Conservation (phyloP, 2,797 vertebrate genomes). For the Brachyalestes nurse region DNA sequence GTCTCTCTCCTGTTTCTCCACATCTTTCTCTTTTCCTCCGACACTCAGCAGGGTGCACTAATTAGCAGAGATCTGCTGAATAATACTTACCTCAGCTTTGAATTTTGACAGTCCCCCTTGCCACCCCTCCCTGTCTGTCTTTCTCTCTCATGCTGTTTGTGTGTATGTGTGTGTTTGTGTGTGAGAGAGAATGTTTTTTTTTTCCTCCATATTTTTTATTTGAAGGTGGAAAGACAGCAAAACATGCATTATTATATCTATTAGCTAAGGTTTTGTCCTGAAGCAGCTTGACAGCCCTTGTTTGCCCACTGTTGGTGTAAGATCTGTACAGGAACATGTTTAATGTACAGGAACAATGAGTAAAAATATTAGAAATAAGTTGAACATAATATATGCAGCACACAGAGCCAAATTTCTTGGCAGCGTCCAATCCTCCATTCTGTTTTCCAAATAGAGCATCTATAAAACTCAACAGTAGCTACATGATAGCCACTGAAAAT, state of each 20-base stretch:
- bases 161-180: no score
- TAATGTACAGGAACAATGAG: no score
- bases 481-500: no score
- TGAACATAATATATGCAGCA: neutral
- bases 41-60: conserved; percentile 15
- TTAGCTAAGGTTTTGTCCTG: no score
- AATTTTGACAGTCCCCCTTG: neutral
- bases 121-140: neutral
- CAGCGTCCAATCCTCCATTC: neutral
- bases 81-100: conserved; percentile 26
- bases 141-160: neutral
- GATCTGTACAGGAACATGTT: no score
- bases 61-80: conserved; percentile 30
- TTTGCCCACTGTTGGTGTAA: no score
- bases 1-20: neutral
- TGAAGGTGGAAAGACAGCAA: no score
- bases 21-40: conserved; percentile 16
- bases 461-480: neutral
- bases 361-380: no score
- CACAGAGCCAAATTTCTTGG: neutral
- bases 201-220: no score
- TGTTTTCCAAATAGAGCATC: neutral
- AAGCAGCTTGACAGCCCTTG: no score
- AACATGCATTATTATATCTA: no score
- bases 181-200: no score